Percentiles rank a stretch among this genome's conserved stretches.
phyloP scores from a whole-genome alignment of 92 coral and sea anemone genomes.

The Parazoanthus atlanticus region DNA sequence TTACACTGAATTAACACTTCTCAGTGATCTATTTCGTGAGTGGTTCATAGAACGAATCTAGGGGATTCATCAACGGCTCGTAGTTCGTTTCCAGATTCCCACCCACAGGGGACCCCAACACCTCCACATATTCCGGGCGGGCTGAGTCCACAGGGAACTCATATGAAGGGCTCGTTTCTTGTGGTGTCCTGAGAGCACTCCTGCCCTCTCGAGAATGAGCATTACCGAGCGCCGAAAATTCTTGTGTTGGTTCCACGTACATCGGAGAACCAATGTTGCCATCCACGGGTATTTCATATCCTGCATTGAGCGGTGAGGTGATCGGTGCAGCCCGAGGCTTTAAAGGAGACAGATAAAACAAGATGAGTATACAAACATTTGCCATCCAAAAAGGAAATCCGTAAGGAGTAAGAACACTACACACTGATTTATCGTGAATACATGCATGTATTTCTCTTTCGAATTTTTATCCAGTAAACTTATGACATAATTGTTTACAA shows the following conservation, averaged over 20 bases:
- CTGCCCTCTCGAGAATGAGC: neutral
- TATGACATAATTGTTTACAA: too few species aligned
- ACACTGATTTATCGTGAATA: too few species aligned
- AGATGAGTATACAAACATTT: neutral
- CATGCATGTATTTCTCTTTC: too few species aligned
- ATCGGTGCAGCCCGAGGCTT: neutral
- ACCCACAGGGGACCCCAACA: neutral
- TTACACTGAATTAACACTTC: neutral
- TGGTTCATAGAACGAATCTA: neutral
- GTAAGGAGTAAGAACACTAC: too few species aligned
- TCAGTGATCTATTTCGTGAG: neutral
- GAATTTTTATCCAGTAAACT: too few species aligned
- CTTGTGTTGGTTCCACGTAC: constrained; percentile 1
- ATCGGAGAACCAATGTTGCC: neutral
- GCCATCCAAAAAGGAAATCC: too few species aligned
- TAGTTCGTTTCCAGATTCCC: neutral
- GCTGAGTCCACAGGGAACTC: neutral
- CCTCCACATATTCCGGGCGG: constrained; percentile 4
- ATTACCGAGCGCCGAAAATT: neutral
- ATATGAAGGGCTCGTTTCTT: neutral
- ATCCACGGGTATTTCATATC: neutral
- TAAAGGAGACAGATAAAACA: neutral
- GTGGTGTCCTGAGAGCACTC: neutral
- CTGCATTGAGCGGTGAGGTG: neutral
- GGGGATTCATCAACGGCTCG: neutral